phyloP scores from a whole-genome alignment of 2,797 vertebrate species.

The Rhinatrema bivittatum region DNA sequence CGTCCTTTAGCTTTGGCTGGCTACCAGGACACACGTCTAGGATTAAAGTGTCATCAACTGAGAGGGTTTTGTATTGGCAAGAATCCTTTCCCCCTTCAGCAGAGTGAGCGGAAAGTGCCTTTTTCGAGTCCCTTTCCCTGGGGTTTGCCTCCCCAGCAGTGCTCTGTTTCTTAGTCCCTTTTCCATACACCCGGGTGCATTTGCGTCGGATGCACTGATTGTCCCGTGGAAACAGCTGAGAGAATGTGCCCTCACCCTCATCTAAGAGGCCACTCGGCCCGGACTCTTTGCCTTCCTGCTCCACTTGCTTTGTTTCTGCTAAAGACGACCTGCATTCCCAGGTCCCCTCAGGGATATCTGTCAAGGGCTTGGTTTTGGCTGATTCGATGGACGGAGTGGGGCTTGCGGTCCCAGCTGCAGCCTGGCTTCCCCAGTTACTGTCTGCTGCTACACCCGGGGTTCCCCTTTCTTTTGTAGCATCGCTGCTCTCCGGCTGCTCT shows the following conservation, averaged over 20 bases:
- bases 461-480: conserved; percentile 10
- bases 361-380: rapidly evolving
- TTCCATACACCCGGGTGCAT: conserved; percentile 81
- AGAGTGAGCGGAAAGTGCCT: conserved; percentile 42
- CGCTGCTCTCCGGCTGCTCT: conserved; percentile 13
- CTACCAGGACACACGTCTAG: conserved; percentile 71
- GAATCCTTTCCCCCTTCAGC: conserved; percentile 58
- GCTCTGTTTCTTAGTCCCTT: conserved; percentile 70
- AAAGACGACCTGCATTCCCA: background rate
- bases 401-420: rapidly evolving
- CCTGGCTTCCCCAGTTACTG: rapidly evolving
- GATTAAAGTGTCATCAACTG: conserved; percentile 70
- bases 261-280: conserved; percentile 27
- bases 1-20: conserved; percentile 39
- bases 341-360: background rate
- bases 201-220: conserved; percentile 74
- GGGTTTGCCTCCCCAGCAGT: conserved; percentile 22
- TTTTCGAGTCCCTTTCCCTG: conserved; percentile 7
- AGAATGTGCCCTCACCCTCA: conserved; percentile 79
- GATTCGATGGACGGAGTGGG: background rate
- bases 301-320: background rate
- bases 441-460: conserved; percentile 3
- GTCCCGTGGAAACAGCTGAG: conserved; percentile 80
- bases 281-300: background rate
- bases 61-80: conserved; percentile 70